These are phyloP conservation scores for Orientallactaga bullata DNA, from an alignment of 2,113 vertebrate genomes.

Conservation along the genomic window DNA sequence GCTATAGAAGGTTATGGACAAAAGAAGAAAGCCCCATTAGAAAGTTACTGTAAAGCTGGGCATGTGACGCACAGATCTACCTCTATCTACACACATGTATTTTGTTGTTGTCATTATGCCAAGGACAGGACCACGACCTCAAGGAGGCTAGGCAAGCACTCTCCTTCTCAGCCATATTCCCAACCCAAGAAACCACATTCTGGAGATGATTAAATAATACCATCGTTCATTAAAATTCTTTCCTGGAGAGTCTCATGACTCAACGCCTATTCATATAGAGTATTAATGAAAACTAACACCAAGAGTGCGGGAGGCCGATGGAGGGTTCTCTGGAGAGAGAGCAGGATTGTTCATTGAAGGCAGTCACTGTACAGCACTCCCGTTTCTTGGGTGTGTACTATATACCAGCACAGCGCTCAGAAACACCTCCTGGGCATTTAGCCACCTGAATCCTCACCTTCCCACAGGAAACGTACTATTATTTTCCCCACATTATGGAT, in stretches of 20 bases:
- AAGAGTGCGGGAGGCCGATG: neutral
- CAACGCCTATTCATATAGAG: neutral
- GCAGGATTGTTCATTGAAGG: neutral
- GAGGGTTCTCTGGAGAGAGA: neutral
- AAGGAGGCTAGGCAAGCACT: neutral
- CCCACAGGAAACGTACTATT: neutral
- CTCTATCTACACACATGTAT: neutral
- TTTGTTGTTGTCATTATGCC: neutral
- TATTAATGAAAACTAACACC: neutral
- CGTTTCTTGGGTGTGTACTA: neutral
- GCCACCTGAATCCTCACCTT: neutral
- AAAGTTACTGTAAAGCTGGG: too few relatives aligned
- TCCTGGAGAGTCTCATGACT: conserved; percentile 6
- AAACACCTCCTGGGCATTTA: neutral
- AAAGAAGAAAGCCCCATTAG: too few relatives aligned
- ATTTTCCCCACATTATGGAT: neutral
- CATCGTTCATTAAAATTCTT: neutral
- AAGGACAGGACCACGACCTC: neutral
- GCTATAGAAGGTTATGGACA: too few relatives aligned
- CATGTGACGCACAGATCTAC: too few relatives aligned
- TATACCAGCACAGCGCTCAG: neutral
- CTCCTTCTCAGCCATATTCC: neutral
- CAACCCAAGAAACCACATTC: neutral
- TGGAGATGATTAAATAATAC: conserved; percentile 23
- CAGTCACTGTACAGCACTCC: neutral